Percentiles rank a stretch among this genome's conserved stretches.
These are phyloP conservation scores for Hippoglossus stenolepis DNA, from an alignment of 2,113 vertebrate species.

Conservation along the genomic window DNA sequence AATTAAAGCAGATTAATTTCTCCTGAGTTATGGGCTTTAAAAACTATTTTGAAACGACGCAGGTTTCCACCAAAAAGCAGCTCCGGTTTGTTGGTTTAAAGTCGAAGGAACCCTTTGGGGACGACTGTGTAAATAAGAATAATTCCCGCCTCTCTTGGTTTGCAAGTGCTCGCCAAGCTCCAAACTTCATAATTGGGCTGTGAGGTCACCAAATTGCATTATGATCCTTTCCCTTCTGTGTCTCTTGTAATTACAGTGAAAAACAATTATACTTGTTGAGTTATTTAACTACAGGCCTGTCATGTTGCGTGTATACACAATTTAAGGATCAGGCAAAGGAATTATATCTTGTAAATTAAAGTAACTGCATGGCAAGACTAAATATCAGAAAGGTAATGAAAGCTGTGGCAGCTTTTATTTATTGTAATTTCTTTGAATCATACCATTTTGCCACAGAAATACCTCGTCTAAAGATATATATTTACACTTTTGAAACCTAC, in stretches of 20 bases:
- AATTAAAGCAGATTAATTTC: conserved; percentile 74
- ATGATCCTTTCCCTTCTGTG: conserved; percentile 90
- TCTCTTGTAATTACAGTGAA: conserved; percentile 90
- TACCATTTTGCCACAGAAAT: conserved; percentile 24
- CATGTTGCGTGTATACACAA: conserved; percentile 86
- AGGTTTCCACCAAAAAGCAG: conserved; percentile 83
- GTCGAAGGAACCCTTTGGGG: conserved; percentile 87
- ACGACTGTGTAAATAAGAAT: conserved; percentile 89
- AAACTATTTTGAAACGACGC: conserved; percentile 81
- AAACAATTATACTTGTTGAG: conserved; percentile 91
- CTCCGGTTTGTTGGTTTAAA: conserved; percentile 87
- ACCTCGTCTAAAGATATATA: conserved; percentile 29
- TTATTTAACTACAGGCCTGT: conserved; percentile 88
- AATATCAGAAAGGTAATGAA: conserved; percentile 60
- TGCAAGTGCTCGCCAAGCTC: conserved; percentile 87
- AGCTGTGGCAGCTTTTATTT: conserved; percentile 52
- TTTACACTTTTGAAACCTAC: conserved; percentile 22
- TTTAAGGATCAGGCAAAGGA: conserved; percentile 84
- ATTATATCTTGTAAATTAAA: conserved; percentile 80
- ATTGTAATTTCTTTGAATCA: conserved; percentile 46
- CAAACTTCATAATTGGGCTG: conserved; percentile 91
- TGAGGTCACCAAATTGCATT: conserved; percentile 94
- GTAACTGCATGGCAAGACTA: conserved; percentile 55
- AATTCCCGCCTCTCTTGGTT: conserved; percentile 88
- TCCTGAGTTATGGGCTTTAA: conserved; percentile 66